These are phyloP conservation scores for Netelia inedita DNA, from an alignment of 2,888 invertebrate species.

Conservation along the genomic window DNA sequence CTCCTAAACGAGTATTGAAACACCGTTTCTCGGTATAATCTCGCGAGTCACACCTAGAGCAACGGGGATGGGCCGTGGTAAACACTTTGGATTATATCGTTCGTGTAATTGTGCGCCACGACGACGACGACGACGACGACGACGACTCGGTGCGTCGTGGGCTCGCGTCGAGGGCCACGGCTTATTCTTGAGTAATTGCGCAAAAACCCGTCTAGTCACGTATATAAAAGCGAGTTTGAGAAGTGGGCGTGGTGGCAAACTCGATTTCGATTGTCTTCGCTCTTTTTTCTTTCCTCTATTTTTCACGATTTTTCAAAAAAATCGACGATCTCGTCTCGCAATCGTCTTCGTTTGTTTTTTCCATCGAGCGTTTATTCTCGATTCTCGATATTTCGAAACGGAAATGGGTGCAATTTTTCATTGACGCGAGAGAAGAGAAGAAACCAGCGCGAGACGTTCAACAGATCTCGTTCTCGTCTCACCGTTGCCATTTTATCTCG, in stretches of 20 bases:
- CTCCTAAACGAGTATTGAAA: neutral
- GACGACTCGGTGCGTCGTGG: neutral
- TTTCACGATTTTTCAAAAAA: neutral
- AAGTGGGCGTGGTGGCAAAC: neutral
- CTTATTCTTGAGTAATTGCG: constrained; percentile 1
- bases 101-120: constrained; percentile 1
- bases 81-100: constrained; percentile 13
- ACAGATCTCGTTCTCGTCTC: neutral
- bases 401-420: constrained; percentile 1
- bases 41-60: constrained; percentile 26
- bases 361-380: neutral
- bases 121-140: neutral
- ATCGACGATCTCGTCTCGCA: neutral
- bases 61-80: constrained; percentile 28
- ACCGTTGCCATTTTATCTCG: neutral
- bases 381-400: constrained; percentile 1
- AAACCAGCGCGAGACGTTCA: neutral
- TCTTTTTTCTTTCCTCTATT: neutral
- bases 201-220: constrained; percentile 2
- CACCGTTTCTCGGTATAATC: constrained; percentile 27
- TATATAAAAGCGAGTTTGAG: neutral
- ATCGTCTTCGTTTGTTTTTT: neutral
- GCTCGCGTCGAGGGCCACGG: neutral
- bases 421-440: neutral
- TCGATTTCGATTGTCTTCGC: neutral